phyloP scores from a whole-genome alignment of 2,888 invertebrate species.

The Argyresthia albistria region DNA sequence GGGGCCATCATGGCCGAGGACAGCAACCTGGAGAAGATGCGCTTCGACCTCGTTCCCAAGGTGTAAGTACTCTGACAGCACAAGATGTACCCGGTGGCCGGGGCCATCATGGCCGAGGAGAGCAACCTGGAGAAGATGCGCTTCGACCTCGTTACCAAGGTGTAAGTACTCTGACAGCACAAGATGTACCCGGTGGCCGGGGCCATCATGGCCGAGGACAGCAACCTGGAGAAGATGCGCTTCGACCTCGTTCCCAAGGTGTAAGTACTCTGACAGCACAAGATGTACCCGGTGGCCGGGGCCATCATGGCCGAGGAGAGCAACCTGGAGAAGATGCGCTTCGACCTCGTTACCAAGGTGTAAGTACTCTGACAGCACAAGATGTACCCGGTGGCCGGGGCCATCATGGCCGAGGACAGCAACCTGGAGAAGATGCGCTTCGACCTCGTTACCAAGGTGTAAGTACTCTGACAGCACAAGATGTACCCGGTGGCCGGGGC shows the following conservation, averaged over 20 bases:
- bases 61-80: slow-evolving; percentile 81
- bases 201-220: slow-evolving; percentile 95
- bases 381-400: too few species aligned
- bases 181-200: slow-evolving; percentile 93
- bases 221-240: slow-evolving; percentile 97
- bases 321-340: slow-evolving; percentile 98
- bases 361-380: too few species aligned
- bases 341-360: slow-evolving; percentile 83
- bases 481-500: too few species aligned
- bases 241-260: slow-evolving; percentile 84
- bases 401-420: slow-evolving; percentile 95
- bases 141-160: slow-evolving; percentile 82
- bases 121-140: slow-evolving; percentile 98
- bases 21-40: slow-evolving; percentile 96
- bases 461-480: too few species aligned
- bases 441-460: too few species aligned
- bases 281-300: slow-evolving; percentile 92
- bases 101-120: slow-evolving; percentile 95
- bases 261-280: slow-evolving; percentile 80
- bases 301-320: slow-evolving; percentile 96
- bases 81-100: slow-evolving; percentile 92
- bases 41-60: slow-evolving; percentile 85
- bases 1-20: slow-evolving; percentile 96
- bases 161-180: slow-evolving; percentile 81
- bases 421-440: slow-evolving; percentile 99